Evolutionary conservation across 2,113 vertebrate genomes (phyloP).

Genomic region (Takifugu bimaculatus): DNA sequence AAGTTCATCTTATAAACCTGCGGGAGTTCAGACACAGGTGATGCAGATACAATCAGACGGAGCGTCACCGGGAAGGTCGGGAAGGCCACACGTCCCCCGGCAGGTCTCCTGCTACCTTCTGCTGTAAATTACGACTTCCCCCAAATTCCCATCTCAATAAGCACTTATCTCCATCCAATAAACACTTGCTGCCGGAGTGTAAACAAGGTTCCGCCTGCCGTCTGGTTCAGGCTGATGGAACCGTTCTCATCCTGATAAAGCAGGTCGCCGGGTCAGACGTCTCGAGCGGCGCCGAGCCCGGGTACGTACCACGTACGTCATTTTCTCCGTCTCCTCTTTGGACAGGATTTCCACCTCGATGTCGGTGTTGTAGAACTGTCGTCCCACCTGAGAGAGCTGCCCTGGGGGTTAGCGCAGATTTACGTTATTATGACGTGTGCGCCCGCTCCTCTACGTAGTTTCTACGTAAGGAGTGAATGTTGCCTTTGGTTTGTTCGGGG

Average conservation of each 20-base stretch:
- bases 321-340: slow-evolving; percentile 77
- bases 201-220: slow-evolving; percentile 8
- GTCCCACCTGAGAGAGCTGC: slow-evolving; percentile 75
- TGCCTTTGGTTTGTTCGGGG: background rate
- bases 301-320: slow-evolving; percentile 73
- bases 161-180: slow-evolving; percentile 40
- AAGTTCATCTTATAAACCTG: slow-evolving; percentile 80
- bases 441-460: too few relatives aligned
- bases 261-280: slow-evolving; percentile 1
- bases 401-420: slow-evolving; percentile 46
- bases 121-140: slow-evolving; percentile 9
- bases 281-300: background rate
- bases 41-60: too few relatives aligned
- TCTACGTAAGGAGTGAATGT: background rate
- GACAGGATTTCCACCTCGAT: slow-evolving; percentile 77
- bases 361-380: slow-evolving; percentile 78
- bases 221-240: slow-evolving; percentile 5
- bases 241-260: slow-evolving; percentile 9
- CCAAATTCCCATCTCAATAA: slow-evolving; percentile 32
- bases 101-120: background rate
- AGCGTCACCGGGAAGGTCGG: background rate
- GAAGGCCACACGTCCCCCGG: too few relatives aligned
- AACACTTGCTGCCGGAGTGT: slow-evolving; percentile 24
- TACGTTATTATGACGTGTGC: background rate
- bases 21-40: too few relatives aligned